Percentiles rank a stretch among this genome's conserved stretches.
Evolutionary conservation across 2,113 vertebrate genomes (phyloP).

Genomic region (Sinocyclocheilus maitianheensis): DNA sequence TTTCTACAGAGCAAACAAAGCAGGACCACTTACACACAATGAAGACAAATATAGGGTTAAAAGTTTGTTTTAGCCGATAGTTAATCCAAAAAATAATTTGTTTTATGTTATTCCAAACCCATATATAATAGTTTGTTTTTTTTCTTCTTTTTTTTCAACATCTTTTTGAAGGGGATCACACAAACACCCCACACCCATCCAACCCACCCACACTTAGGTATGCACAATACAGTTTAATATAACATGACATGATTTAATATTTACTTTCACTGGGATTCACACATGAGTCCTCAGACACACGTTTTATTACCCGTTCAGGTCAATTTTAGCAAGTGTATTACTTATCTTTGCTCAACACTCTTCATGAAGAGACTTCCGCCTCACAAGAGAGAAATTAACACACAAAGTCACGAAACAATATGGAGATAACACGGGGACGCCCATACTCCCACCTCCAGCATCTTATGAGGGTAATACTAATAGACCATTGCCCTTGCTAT

Average conservation of each 20-base stretch:
- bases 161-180: slow-evolving; percentile 68
- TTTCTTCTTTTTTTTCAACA: background rate
- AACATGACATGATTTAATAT: slow-evolving; percentile 32
- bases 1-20: no score
- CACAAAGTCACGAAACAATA: slow-evolving; percentile 53
- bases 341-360: slow-evolving; percentile 59
- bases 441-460: background rate
- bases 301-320: slow-evolving; percentile 71
- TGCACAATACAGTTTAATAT: slow-evolving; percentile 20
- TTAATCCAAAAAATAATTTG: background rate
- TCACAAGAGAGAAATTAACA: slow-evolving; percentile 57
- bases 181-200: background rate
- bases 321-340: slow-evolving; percentile 69
- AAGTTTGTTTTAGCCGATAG: background rate
- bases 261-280: slow-evolving; percentile 65
- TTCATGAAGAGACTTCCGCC: slow-evolving; percentile 15
- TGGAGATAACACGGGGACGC: slow-evolving; percentile 53
- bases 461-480: slow-evolving; percentile 63
- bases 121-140: background rate
- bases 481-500: slow-evolving; percentile 69
- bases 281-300: slow-evolving; percentile 67
- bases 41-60: background rate
- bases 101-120: background rate
- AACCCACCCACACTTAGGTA: background rate
- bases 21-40: no score